Percentiles rank a stretch among this genome's conserved stretches.
phyloP scores from a whole-genome alignment of 1,140 invertebrate species.

The Nylanderia fulva region DNA sequence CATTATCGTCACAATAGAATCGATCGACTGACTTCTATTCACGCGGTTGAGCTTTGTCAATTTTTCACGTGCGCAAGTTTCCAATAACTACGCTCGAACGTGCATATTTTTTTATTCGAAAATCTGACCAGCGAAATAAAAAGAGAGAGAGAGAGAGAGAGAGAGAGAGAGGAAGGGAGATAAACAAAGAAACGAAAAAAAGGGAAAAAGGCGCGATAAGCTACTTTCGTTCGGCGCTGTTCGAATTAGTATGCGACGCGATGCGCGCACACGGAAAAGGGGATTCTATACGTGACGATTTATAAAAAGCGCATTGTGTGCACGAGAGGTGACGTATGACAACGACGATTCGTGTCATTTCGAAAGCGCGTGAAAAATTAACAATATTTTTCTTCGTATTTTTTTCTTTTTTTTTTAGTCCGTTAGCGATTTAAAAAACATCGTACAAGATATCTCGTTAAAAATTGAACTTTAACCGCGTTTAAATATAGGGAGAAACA shows the following conservation, averaged over 20 bases:
- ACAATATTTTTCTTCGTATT: not conserved
- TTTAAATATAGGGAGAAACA: not conserved
- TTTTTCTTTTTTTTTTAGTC: too few relatives aligned
- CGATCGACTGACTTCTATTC: conserved; percentile 26
- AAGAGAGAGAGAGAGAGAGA: not conserved
- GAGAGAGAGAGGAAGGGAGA: not conserved
- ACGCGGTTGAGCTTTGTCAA: conserved; percentile 7
- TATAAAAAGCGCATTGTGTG: conserved; percentile 59
- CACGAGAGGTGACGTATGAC: not conserved
- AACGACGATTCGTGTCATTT: not conserved
- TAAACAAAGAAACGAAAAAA: not conserved
- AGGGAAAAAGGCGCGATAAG: not conserved
- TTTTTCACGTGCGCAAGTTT: conserved; percentile 32
- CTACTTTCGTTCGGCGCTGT: conserved; percentile 15
- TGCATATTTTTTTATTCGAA: conserved; percentile 39
- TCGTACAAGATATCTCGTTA: not conserved
- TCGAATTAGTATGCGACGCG: conserved; percentile 63
- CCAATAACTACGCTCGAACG: conserved; percentile 18
- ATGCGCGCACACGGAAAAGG: conserved; percentile 3
- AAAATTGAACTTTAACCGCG: not conserved
- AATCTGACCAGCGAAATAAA: conserved; percentile 8
- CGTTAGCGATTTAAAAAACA: not conserved
- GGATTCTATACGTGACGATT: conserved; percentile 61
- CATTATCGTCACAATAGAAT: not conserved
- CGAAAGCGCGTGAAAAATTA: not conserved